These are phyloP conservation scores for Penaeus vannamei DNA, from an alignment of 1,140 invertebrate species.

Conservation along the genomic window DNA sequence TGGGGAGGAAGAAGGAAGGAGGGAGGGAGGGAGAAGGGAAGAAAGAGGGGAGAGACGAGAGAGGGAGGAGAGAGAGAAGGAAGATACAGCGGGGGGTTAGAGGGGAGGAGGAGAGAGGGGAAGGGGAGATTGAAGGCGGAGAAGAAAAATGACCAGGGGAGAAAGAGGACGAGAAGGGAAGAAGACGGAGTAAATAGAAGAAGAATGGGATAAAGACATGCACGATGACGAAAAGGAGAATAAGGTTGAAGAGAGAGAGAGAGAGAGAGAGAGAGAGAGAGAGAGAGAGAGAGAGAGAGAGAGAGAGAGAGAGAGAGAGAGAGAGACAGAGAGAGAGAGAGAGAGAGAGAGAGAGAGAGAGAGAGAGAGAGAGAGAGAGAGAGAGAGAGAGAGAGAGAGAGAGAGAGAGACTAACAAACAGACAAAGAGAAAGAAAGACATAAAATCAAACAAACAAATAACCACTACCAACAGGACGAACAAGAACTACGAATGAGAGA, in stretches of 20 bases:
- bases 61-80: not conserved
- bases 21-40: conserved; percentile 17
- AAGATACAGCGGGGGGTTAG: not conserved
- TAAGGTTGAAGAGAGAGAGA: not conserved
- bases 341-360: not conserved
- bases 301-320: not conserved
- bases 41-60: conserved; percentile 36
- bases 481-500: too few species aligned
- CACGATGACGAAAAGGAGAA: not conserved
- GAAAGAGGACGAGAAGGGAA: not conserved
- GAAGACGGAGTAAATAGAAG: not conserved
- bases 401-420: not conserved
- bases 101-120: not conserved
- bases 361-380: not conserved
- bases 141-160: not conserved
- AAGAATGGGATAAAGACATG: not conserved
- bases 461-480: too few species aligned
- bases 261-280: too few species aligned
- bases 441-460: too few species aligned
- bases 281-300: not conserved
- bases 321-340: not conserved
- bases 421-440: too few species aligned
- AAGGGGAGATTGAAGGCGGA: not conserved
- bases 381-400: not conserved
- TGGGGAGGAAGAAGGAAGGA: not conserved